Base-by-base conservation (phyloP, 1,140 invertebrate species). In the Trachelipus rathkii region DNA sequence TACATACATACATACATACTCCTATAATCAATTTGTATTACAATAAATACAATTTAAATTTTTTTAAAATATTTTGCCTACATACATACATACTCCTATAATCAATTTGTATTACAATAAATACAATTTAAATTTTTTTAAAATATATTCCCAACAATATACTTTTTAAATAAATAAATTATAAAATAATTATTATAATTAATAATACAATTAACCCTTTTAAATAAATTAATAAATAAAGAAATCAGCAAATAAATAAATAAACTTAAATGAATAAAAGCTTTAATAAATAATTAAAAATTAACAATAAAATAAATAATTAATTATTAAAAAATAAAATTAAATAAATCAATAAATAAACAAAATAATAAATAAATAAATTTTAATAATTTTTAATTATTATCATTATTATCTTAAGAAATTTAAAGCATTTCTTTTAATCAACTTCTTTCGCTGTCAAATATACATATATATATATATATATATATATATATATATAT, bases 401-500 rank as follows among this genome's bases (percentile, higher is more conserved):
- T 33, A 33, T 33, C 33, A 33, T 1, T 33, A 33, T 33, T 33
- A 3, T 33, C 33, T 33, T 33, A 3, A 33, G 1, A 33, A 33
- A 3, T 33, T 33, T 3, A 33, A 33, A 33, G 6, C 6, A 33
- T 33, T 33, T 33, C n/a, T n/a, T 33, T 33, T 33, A 33, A 33
- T 3, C 6, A 33, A n/a, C n/a, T n/a, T n/a, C n/a, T n/a, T n/a
- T n/a, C n/a, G n/a, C n/a, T n/a, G n/a, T n/a, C n/a, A n/a, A n/a
- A 71, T 71, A 21, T 71, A 71, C 24, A 71, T 71, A 21, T 71
- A 23, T 71, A 19, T 71, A 71, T 71, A 71, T 71, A 71, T 71
- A 24, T 24, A 71, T 71, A 71, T 24, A 24, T 71, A 71, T 71
- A 71, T 71, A 71, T 71, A 71, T 71, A 71, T 43, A 72, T 45